Base-by-base conservation (phyloP, 2,113 vertebrate genomes). In the Cephalopholis sonnerati region DNA sequence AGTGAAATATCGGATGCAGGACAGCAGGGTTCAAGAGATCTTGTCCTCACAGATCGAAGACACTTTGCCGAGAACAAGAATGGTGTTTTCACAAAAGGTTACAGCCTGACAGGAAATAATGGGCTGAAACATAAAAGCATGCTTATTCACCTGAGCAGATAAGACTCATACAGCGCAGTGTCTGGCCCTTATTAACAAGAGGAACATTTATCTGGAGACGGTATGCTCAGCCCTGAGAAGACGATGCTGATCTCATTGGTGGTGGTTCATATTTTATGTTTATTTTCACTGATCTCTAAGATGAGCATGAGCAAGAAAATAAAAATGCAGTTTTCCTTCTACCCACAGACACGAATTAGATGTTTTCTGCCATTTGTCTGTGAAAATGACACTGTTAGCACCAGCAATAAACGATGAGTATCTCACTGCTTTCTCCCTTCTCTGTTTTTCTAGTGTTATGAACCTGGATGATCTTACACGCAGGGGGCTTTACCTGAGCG, bases 401-500 rank as follows among this genome's bases (percentile, higher is more conserved):
- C 5, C 18, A 48, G 7, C 12, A 58, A 41, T 12, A 65, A 51
- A 6, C 3, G 22, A 11, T 25, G 2, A 39, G 0, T 22, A n/a
- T 12, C 1, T 36, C 22, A 18, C 5, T 36, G 16, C 50, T 44
- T 87, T 51, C 20, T 41, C 36, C 10, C 11, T 16, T 41, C 1
- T 74, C 7, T 27, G 1, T 36, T 68, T 76, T 27, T 71, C 75
- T 72, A 99, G 98, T 88, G 98, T 99, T 44, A 99, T 99, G 98
- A 99, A 99, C 91, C 94, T 99, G 92, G 98, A 99, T 46, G 98
- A 99, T 86, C 94, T 99, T 82, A 99, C 98, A 0, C 94, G 98
- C 83, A 94, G 98, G 88, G 98, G 98, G 8, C 96, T 99, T 7
- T 99, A 99, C 87, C 95, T 99, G 84, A 99, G 98, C 80, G 98